These are phyloP conservation scores for Calcarius lapponicus DNA, from an alignment of 2,797 vertebrate species.

Conservation along the genomic window DNA sequence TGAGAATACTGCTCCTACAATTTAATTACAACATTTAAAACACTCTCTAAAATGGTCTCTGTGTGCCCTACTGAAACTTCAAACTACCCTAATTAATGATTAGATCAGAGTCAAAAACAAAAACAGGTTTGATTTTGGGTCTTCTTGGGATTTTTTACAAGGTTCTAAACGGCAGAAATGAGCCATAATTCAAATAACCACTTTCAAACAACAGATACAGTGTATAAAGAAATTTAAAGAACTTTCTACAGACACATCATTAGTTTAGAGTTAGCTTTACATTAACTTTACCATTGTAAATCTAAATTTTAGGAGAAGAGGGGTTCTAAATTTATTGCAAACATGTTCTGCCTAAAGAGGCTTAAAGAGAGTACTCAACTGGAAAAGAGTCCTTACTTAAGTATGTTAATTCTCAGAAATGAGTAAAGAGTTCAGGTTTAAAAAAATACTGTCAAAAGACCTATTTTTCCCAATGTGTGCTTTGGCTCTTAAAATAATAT, in stretches of 20 bases:
- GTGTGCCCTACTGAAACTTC: slow-evolving; percentile 40
- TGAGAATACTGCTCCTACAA: slow-evolving; percentile 50
- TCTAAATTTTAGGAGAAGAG: slow-evolving; percentile 4
- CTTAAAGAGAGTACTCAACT: not conserved
- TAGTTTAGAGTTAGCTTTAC: not conserved
- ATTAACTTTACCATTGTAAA: not conserved
- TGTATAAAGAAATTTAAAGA: slow-evolving; percentile 18
- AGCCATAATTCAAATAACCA: slow-evolving; percentile 27
- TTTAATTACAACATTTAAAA: slow-evolving; percentile 75
- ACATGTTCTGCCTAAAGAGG: not conserved
- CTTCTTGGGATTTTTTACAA: slow-evolving; percentile 26
- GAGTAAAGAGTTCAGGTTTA: not conserved
- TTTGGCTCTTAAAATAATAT: not conserved
- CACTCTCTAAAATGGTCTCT: slow-evolving; percentile 57
- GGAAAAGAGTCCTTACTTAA: not conserved
- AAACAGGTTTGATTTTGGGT: slow-evolving; percentile 4
- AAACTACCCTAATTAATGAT: slow-evolving; percentile 65
- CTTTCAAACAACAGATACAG: slow-evolving; percentile 10
- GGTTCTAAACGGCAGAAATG: slow-evolving; percentile 8
- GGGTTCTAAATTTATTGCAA: not conserved
- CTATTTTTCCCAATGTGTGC: not conserved
- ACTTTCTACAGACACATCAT: not conserved
- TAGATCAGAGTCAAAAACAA: slow-evolving; percentile 59
- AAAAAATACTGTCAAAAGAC: not conserved
- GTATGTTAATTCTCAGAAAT: not conserved